Evolutionary conservation across 2,888 invertebrate species (phyloP).

Genomic region (Rhingia rostrata): DNA sequence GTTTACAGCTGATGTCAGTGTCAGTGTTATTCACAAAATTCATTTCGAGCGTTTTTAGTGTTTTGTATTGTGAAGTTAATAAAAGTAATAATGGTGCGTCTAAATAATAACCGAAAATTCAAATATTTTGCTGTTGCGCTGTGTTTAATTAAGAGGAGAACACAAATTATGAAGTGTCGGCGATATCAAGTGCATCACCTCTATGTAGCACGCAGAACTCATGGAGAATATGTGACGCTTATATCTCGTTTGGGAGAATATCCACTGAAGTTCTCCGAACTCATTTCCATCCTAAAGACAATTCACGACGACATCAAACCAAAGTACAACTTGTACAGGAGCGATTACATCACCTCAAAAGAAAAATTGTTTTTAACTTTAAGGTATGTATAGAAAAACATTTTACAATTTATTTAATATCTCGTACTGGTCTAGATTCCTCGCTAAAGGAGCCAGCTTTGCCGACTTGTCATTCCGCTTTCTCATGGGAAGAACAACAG

Average conservation of each 20-base stretch:
- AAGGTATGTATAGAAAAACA: not conserved
- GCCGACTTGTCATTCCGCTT: constrained; percentile 17
- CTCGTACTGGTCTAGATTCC: constrained; percentile 9
- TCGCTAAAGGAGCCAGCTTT: constrained; percentile 20
- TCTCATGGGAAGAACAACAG: constrained; percentile 10
- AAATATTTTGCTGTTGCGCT: no score
- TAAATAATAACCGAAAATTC: no score
- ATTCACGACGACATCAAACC: constrained; percentile 1
- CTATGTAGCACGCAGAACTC: not conserved
- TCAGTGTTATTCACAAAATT: no score
- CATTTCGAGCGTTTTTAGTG: no score
- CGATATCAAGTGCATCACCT: constrained; percentile 17
- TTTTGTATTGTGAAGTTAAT: no score
- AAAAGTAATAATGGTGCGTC: no score
- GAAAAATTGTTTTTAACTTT: not conserved
- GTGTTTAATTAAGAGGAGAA: no score
- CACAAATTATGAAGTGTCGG: no score
- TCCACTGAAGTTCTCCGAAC: constrained; percentile 9
- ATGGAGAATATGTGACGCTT: constrained; percentile 12
- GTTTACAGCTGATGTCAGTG: no score
- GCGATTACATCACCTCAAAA: not conserved
- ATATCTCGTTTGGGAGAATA: not conserved
- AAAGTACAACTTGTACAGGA: constrained; percentile 3
- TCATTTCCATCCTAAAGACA: not conserved
- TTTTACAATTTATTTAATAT: not conserved